phyloP scores from a whole-genome alignment of 2,113 vertebrate genomes.

The Mystacornis crossleyi region DNA sequence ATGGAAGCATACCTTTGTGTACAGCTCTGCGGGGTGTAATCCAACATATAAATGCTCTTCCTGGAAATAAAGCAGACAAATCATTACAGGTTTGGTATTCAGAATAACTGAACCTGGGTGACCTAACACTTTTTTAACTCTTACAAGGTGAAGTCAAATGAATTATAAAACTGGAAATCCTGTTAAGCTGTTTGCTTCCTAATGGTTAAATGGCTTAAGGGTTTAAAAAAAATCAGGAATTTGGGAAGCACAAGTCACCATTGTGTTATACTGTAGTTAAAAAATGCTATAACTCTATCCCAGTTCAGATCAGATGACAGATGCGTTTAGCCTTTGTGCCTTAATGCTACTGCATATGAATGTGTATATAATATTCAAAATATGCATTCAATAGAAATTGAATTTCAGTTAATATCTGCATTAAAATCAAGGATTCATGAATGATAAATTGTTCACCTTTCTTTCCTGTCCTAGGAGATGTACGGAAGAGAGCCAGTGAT shows the following conservation, averaged over 20 bases:
- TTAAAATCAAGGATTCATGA: constrained; percentile 11
- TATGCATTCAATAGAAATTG: constrained; percentile 23
- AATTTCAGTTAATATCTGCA: constrained; percentile 16
- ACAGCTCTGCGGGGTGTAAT: background rate
- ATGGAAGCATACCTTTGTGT: background rate
- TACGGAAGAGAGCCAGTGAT: constrained; percentile 10
- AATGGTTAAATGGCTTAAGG: background rate
- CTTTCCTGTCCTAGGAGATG: constrained; percentile 7
- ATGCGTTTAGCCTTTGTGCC: background rate
- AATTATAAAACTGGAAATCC: background rate
- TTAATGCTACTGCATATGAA: constrained; percentile 7
- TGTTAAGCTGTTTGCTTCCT: background rate
- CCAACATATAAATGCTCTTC: background rate
- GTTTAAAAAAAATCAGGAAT: background rate
- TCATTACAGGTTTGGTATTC: background rate
- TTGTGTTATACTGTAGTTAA: background rate
- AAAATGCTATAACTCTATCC: background rate
- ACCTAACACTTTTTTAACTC: background rate
- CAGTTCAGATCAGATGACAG: background rate
- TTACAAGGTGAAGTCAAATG: background rate
- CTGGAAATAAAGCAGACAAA: background rate
- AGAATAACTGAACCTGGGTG: background rate
- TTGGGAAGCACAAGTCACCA: background rate
- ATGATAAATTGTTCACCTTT: constrained; percentile 46
- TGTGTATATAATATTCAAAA: background rate